phyloP scores from a whole-genome alignment of 2,888 invertebrate genomes.

The Oscheius sp. region DNA sequence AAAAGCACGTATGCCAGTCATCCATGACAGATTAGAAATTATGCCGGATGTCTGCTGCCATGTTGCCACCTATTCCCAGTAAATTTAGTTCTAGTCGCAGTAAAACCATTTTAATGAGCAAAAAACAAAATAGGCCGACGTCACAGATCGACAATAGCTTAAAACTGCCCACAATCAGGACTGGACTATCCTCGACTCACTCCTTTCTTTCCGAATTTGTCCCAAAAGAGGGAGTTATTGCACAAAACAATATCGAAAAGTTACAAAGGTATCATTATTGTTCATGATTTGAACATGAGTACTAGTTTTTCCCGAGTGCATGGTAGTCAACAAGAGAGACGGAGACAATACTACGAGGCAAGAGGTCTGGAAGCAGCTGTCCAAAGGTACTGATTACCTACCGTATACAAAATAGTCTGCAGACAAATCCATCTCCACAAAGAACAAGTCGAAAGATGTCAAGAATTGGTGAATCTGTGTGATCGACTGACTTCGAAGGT shows the following conservation, averaged over 20 bases:
- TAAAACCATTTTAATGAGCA: too few species aligned
- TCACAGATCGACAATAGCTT: not conserved
- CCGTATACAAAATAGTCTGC: not conserved
- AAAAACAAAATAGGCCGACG: too few species aligned
- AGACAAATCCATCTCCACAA: constrained; percentile 26
- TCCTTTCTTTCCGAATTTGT: constrained; percentile 1
- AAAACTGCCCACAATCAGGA: not conserved
- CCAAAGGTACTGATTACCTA: not conserved
- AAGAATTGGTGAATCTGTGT: not conserved
- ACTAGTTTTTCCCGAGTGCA: constrained; percentile 15
- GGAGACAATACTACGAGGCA: not conserved
- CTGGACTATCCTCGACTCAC: not conserved
- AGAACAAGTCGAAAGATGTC: not conserved
- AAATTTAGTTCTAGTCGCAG: too few species aligned
- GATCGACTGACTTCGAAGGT: constrained; percentile 16
- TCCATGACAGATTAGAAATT: too few species aligned
- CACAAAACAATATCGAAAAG: constrained; percentile 11
- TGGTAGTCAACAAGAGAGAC: constrained; percentile 12
- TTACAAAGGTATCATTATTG: constrained; percentile 2
- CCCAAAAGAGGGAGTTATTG: not conserved
- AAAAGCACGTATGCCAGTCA: too few species aligned
- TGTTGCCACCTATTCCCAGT: too few species aligned
- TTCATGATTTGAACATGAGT: not conserved
- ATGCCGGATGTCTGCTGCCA: too few species aligned
- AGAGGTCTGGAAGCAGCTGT: constrained; percentile 18